A percentile compares a stretch with the other conserved stretches of the same genome.
Conservation (phyloP, 2,113 vertebrate species). For the Recurvirostra avosetta region DNA sequence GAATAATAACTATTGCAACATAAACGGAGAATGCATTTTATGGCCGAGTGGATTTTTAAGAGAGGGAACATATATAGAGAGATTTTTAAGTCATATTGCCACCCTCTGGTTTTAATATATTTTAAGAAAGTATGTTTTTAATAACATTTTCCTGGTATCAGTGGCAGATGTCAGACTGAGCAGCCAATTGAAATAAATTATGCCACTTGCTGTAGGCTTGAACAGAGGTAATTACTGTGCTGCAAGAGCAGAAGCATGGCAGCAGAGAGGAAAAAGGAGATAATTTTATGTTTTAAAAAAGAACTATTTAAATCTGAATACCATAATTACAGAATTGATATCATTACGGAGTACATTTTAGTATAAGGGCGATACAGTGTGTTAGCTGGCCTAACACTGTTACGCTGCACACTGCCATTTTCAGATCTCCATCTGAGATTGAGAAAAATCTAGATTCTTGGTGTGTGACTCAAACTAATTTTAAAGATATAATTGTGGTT, state of each 20-base stretch:
- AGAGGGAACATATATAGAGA: not conserved
- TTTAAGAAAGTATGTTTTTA: not conserved
- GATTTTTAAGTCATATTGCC: not conserved
- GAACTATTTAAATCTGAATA: not conserved
- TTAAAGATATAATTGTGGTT: not conserved
- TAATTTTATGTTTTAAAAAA: slow-evolving; percentile 8
- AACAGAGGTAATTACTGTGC: not conserved
- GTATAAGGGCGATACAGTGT: not conserved
- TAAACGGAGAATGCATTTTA: not conserved
- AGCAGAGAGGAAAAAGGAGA: not conserved
- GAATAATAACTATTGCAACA: not conserved
- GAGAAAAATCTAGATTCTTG: not conserved
- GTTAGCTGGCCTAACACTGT: not conserved
- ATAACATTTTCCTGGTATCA: not conserved
- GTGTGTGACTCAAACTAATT: not conserved
- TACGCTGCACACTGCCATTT: fast-evolving
- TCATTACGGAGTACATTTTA: not conserved
- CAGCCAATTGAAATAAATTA: not conserved
- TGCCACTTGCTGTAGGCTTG: not conserved
- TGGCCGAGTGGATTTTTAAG: not conserved
- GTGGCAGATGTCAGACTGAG: not conserved
- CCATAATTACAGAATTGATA: not conserved
- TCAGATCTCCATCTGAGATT: not conserved
- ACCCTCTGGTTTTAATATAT: not conserved
- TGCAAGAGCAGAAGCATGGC: not conserved